phyloP scores from a whole-genome alignment of 30 jellyfish, hydroid and myxozoan species.

The Nemopilema nomurai region DNA sequence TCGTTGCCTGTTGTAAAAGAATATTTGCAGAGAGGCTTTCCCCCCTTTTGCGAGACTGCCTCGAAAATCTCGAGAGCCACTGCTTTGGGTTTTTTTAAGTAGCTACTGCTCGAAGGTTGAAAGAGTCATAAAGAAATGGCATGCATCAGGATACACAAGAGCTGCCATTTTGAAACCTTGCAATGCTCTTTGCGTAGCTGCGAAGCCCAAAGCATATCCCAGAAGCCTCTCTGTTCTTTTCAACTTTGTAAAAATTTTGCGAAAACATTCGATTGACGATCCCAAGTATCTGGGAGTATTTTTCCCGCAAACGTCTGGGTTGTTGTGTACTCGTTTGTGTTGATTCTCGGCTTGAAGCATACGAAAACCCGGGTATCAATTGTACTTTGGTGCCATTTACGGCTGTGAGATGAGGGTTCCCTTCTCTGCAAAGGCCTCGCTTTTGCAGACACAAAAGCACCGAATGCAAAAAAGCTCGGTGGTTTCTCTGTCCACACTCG shows the following conservation, averaged over 20 bases:
- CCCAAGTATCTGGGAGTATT: neutral
- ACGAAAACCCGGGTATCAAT: neutral
- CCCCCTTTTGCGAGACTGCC: neutral
- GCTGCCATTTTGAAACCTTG: neutral
- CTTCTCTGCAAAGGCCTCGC: too few relatives aligned
- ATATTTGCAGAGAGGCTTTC: neutral
- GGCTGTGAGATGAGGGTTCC: neutral
- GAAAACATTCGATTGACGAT: neutral
- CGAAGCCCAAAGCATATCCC: neutral
- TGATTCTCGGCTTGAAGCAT: neutral
- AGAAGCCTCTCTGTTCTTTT: neutral
- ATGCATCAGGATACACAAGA: neutral
- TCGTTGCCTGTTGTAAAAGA: neutral
- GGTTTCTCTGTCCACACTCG: too few relatives aligned
- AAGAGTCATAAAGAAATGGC: neutral
- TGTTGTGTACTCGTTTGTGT: neutral
- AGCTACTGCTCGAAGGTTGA: neutral
- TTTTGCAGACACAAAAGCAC: too few relatives aligned
- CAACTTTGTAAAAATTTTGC: neutral
- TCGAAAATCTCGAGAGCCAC: neutral
- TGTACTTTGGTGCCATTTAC: neutral
- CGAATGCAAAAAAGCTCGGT: too few relatives aligned
- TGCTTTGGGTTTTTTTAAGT: neutral
- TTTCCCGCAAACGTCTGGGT: neutral
- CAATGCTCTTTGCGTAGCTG: too few relatives aligned